These are phyloP conservation scores for Eira barbara DNA, from an alignment of 2,113 vertebrate species.

Conservation along the genomic window DNA sequence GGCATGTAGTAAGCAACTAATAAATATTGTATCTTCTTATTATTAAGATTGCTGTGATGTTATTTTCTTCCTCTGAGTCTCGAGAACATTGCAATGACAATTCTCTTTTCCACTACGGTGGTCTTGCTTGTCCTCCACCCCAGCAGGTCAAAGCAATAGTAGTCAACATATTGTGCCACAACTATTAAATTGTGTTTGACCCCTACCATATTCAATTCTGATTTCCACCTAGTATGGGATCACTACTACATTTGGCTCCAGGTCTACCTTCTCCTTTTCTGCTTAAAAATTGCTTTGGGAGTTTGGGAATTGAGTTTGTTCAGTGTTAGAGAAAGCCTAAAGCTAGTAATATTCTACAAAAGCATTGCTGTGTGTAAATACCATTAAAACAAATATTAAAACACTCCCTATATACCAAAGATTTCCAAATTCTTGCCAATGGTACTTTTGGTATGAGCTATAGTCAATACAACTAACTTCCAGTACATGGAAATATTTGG, in stretches of 20 bases:
- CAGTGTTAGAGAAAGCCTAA: conserved; percentile 42
- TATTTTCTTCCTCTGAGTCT: not conserved
- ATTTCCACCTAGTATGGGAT: not conserved
- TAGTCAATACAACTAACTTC: not conserved
- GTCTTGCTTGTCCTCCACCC: not conserved
- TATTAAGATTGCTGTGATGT: rapidly evolving
- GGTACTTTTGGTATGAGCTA: not conserved
- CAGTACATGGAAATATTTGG: not conserved
- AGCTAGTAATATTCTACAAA: conserved; percentile 66
- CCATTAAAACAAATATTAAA: conserved; percentile 50
- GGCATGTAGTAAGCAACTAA: not conserved
- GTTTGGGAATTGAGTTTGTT: conserved; percentile 53
- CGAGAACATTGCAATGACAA: not conserved
- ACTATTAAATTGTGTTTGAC: not conserved
- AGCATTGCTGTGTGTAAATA: conserved; percentile 29
- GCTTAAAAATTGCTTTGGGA: conserved; percentile 69
- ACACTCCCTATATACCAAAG: not conserved
- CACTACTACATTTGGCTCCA: not conserved
- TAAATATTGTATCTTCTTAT: rapidly evolving
- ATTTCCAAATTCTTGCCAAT: conserved; percentile 21
- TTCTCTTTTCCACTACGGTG: rapidly evolving
- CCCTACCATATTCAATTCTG: not conserved
- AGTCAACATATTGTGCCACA: not conserved
- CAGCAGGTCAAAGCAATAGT: not conserved
- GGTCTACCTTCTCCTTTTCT: conserved; percentile 1